phyloP scores from a whole-genome alignment of 2,113 vertebrate genomes.

The Cyphomyrus plagiostoma region DNA sequence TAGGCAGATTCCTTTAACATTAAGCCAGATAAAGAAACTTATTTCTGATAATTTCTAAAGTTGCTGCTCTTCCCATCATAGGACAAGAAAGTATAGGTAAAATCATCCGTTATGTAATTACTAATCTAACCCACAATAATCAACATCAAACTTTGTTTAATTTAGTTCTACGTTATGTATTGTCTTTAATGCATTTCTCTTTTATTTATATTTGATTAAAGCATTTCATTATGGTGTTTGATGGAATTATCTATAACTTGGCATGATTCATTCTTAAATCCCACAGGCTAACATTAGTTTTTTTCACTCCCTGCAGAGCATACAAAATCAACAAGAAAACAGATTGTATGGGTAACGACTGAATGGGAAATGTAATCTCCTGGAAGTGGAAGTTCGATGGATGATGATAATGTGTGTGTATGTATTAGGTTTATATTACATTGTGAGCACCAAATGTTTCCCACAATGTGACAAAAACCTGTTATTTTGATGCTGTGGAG shows the following conservation, averaged over 20 bases:
- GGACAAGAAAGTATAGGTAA: neutral
- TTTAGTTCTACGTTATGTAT: neutral
- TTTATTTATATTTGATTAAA: neutral
- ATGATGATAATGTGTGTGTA: neutral
- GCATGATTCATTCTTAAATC: slow-evolving; percentile 3
- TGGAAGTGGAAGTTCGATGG: neutral
- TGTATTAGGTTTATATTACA: neutral
- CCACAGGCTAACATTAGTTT: neutral
- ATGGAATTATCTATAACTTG: neutral
- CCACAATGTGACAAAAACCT: no score
- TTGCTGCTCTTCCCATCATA: neutral
- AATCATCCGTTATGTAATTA: neutral
- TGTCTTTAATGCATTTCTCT: neutral
- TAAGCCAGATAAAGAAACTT: neutral
- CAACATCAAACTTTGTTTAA: neutral
- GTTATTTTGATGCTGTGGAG: neutral
- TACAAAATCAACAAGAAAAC: neutral
- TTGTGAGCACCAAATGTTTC: neutral
- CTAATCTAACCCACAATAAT: neutral
- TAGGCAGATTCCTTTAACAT: neutral
- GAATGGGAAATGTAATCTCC: neutral
- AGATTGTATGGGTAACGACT: neutral
- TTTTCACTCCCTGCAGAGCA: neutral
- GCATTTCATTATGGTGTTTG: neutral
- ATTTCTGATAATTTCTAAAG: neutral